Evolutionary conservation across 2,888 invertebrate species (phyloP).

Genomic region (Dexiosoma caninum): DNA sequence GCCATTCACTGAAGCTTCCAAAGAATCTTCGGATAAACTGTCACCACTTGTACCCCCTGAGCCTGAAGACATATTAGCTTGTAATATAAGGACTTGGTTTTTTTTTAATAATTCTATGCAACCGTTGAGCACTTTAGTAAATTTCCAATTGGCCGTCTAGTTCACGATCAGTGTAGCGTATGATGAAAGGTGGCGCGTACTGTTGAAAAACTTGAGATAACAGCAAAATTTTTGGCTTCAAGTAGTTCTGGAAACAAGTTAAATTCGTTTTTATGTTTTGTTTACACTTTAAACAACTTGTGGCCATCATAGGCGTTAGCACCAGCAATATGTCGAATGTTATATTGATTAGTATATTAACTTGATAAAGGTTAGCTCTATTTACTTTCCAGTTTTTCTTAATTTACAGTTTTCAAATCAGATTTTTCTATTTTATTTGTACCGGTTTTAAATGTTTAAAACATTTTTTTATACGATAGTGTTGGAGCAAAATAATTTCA

Average conservation of each 20-base stretch:
- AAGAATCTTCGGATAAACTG: conserved; percentile 59
- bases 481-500: not conserved
- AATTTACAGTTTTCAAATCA: not conserved
- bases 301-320: conserved; percentile 66
- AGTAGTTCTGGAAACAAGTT: conserved; percentile 41
- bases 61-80: conserved; percentile 27
- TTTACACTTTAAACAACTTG: conserved; percentile 56
- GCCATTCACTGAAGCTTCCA: conserved; percentile 65
- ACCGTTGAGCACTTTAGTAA: not conserved
- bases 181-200: conserved; percentile 74
- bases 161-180: conserved; percentile 74
- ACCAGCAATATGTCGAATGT: conserved; percentile 24
- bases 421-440: not conserved
- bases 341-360: not conserved
- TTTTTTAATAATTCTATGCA: not conserved
- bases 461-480: conserved; percentile 6
- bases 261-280: conserved; percentile 45
- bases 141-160: conserved; percentile 66
- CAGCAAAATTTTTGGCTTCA: conserved; percentile 53
- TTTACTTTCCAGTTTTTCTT: not conserved
- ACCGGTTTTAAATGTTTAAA: not conserved
- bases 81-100: too few species aligned
- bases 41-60: conserved; percentile 3
- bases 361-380: not conserved
- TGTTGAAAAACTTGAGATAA: conserved; percentile 63